Evolutionary conservation across 2,888 invertebrate genomes (phyloP), one percentile per base, ranked within the genome.

Genomic region (Allacma fusca): DNA sequence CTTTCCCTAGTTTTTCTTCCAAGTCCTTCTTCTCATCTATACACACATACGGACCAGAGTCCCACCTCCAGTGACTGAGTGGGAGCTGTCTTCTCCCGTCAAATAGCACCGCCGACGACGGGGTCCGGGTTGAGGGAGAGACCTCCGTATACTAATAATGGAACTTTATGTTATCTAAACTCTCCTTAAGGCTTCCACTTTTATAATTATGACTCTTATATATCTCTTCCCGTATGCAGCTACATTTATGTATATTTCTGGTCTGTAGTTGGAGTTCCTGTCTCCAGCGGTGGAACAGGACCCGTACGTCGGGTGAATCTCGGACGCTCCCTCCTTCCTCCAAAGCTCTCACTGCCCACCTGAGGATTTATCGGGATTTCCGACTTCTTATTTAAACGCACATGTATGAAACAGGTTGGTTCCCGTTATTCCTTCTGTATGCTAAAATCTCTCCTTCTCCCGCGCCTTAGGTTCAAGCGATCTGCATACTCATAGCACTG

Each of bases 291-390:
- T 9, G 34, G 9, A 34, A 9, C 9, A 34, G 34, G 34, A 34
- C 5, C 9, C 34, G 34, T 7, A 9, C 4, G 9, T 34, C 34
- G 34, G 34, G 5, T 2, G n/a, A 19, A 16, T 50, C n/a, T 50
- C 21, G 23, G 40, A 24, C 69, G 34, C 40, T 68, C 28, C 29
- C 21, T 68, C 69, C 69, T 68, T 68, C 23, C 40, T 26, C 34
- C 50, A 50, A 50, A 50, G 50, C 16, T 57, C 24, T 62, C 72
- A 72, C 67, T 77, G 78, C 82, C 82, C 84, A 84, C 83, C 83
- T 84, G 84, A 84, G 82, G 82, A 82, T 81, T 81, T 81, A 43
- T 43, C 29, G 59, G 78, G 79, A 82, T 81, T 82, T 83, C 82
- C 83, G 82, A 79, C 77, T 80, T 77, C 76, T 79, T 79, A 29